Percentiles rank a stretch among this genome's conserved stretches.
These are phyloP conservation scores for Drosophila eohydei DNA, from an alignment of 2,888 invertebrate genomes.

Conservation along the genomic window DNA sequence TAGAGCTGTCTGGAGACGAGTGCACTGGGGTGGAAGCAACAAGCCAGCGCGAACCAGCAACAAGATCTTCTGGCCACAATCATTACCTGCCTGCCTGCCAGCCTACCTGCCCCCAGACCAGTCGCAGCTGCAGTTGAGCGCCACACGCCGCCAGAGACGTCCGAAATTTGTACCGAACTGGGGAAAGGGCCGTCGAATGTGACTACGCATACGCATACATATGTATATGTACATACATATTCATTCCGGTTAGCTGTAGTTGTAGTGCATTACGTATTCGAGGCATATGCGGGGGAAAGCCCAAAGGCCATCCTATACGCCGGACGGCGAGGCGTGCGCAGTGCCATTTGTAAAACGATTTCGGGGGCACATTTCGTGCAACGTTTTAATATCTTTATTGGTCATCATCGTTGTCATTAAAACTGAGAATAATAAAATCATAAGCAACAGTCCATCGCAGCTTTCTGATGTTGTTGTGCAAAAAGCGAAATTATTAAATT, in stretches of 20 bases:
- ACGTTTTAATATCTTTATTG: slow-evolving; percentile 82
- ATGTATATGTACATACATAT: slow-evolving; percentile 57
- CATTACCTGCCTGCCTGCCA: slow-evolving; percentile 16
- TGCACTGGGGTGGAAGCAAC: slow-evolving; percentile 31
- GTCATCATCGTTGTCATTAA: slow-evolving; percentile 78
- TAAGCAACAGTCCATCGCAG: slow-evolving; percentile 46
- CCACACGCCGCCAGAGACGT: slow-evolving; percentile 62
- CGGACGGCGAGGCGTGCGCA: slow-evolving; percentile 48
- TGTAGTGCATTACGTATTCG: slow-evolving; percentile 58
- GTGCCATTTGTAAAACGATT: slow-evolving; percentile 73
- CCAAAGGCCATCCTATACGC: slow-evolving; percentile 36
- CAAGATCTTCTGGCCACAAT: slow-evolving; percentile 60
- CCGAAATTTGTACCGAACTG: slow-evolving; percentile 40
- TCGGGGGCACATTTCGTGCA: slow-evolving; percentile 74
- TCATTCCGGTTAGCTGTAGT: slow-evolving; percentile 51
- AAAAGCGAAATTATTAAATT: slow-evolving; percentile 81
- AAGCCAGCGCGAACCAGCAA: slow-evolving; percentile 20
- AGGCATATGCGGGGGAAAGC: slow-evolving; percentile 64
- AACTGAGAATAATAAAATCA: slow-evolving; percentile 77
- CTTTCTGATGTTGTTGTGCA: slow-evolving; percentile 60
- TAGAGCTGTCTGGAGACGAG: slow-evolving; percentile 17
- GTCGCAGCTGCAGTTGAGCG: slow-evolving; percentile 44
- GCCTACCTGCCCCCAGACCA: slow-evolving; percentile 15
- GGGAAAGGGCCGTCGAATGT: slow-evolving; percentile 55
- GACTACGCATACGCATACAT: background rate